A percentile compares a stretch with the other conserved stretches of the same genome.
Evolutionary conservation across 1,140 invertebrate genomes (phyloP).

Genomic region (Phthorimaea operculella): DNA sequence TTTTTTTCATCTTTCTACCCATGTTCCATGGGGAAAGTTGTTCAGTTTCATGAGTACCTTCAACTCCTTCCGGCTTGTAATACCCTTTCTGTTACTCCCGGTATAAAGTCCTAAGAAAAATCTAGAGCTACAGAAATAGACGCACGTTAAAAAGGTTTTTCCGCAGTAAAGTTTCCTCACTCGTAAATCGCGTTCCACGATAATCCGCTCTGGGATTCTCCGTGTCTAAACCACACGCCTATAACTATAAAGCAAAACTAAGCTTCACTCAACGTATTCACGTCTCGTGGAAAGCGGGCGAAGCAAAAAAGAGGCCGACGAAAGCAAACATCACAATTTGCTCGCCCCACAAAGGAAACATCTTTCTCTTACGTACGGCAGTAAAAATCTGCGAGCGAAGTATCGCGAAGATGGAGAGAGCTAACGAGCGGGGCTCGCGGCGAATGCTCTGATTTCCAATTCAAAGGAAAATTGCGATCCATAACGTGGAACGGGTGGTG

Average conservation of each 20-base stretch:
- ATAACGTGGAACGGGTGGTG: slow-evolving; percentile 56
- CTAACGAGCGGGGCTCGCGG: slow-evolving; percentile 49
- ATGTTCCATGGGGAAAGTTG: no score
- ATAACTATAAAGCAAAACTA: neutral
- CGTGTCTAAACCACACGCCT: no score
- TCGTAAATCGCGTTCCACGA: no score
- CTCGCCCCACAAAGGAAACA: slow-evolving; percentile 34
- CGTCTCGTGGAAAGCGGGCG: slow-evolving; percentile 7
- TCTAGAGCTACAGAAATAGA: no score
- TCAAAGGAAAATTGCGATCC: slow-evolving; percentile 70
- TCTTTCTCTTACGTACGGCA: slow-evolving; percentile 35
- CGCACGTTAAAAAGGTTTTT: no score
- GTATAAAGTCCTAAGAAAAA: no score
- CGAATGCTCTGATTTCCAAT: slow-evolving; percentile 68
- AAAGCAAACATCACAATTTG: slow-evolving; percentile 36
- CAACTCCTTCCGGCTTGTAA: no score
- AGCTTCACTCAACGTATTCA: slow-evolving; percentile 10
- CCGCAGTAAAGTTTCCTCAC: no score
- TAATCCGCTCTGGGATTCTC: no score
- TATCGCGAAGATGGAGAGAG: slow-evolving; percentile 56
- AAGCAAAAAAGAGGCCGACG: slow-evolving; percentile 8
- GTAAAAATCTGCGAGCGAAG: slow-evolving; percentile 56
- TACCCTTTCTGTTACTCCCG: no score
- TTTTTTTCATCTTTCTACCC: no score
- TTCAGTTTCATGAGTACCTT: no score